Conservation (phyloP, 2,888 invertebrate genomes). For the Trissolcus brochymenae region DNA sequence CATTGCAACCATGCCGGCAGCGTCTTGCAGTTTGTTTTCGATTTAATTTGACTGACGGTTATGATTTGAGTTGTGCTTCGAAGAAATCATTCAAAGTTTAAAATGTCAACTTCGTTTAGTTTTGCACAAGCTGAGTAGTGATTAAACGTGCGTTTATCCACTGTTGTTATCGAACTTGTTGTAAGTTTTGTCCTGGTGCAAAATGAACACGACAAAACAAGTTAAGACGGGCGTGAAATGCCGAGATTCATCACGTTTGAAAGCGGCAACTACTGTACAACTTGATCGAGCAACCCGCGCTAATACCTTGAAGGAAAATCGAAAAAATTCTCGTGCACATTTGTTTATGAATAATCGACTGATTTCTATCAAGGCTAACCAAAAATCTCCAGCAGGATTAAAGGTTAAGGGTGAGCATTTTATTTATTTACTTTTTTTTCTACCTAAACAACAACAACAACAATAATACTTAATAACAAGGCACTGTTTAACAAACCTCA, state of each 20-base stretch:
- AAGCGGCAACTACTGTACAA: neutral
- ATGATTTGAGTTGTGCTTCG: neutral
- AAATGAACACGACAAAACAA: neutral
- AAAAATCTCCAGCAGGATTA: neutral
- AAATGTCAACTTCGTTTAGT: no score
- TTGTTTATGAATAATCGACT: slow-evolving; percentile 23
- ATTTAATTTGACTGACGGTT: neutral
- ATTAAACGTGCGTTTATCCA: no score
- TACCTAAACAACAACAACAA: no score
- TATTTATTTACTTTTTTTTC: neutral
- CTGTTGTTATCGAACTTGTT: no score
- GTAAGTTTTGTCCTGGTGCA: neutral
- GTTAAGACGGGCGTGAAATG: neutral
- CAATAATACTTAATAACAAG: no score
- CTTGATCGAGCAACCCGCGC: neutral
- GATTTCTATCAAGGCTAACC: neutral
- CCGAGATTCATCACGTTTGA: neutral
- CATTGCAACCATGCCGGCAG: neutral
- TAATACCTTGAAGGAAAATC: slow-evolving; percentile 2
- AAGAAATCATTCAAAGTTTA: neutral
- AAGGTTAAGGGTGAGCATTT: neutral
- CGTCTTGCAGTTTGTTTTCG: neutral
- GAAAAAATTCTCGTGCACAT: slow-evolving; percentile 4
- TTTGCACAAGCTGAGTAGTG: no score
- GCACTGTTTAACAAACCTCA: no score